phyloP scores from a whole-genome alignment of 2,797 vertebrate genomes.

The Falco columbarius region DNA sequence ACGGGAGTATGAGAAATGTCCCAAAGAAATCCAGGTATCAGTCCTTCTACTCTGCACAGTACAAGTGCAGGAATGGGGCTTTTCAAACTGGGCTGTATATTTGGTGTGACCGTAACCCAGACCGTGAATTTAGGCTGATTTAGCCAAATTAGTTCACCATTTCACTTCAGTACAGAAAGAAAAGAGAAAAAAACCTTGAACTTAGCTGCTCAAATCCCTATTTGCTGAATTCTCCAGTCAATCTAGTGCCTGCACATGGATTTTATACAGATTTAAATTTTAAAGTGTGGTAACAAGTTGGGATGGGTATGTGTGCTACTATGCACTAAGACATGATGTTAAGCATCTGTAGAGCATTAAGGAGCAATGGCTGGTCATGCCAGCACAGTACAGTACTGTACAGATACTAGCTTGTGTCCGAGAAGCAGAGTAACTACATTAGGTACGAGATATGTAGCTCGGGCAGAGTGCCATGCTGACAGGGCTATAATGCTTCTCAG shows the following conservation, averaged over 20 bases:
- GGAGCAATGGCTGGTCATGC: neutral
- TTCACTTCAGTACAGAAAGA: neutral
- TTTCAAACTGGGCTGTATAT: neutral
- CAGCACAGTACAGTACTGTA: neutral
- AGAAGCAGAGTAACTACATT: neutral
- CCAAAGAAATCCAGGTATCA: neutral
- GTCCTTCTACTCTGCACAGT: neutral
- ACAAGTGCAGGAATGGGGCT: neutral
- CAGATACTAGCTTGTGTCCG: neutral
- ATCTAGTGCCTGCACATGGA: neutral
- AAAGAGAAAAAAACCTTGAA: accelerated
- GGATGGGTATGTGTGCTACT: neutral
- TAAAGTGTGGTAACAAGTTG: neutral
- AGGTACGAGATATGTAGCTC: neutral
- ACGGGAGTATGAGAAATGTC: neutral
- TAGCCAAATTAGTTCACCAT: neutral
- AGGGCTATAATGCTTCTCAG: neutral
- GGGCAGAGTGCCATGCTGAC: neutral
- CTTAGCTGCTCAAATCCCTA: neutral
- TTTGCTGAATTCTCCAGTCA: neutral
- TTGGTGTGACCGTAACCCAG: neutral
- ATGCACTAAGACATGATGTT: neutral
- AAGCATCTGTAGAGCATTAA: neutral
- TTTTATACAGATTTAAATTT: neutral
- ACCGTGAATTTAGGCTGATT: neutral